Base-by-base conservation (phyloP, 1,140 invertebrate species). In the Melanaphis sacchari region DNA sequence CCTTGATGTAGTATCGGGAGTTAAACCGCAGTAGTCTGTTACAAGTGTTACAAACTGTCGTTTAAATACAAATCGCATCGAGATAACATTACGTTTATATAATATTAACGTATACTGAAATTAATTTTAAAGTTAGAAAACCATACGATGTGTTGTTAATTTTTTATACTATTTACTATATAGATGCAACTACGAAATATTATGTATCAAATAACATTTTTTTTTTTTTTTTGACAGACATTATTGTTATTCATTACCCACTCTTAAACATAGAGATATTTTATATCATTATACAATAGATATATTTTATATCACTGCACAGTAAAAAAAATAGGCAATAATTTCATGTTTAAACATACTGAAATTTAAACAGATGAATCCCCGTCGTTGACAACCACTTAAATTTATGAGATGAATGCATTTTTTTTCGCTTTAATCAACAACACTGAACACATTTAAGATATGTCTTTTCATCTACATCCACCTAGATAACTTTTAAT, bases 91-190 rank as follows among this genome's bases (percentile, higher is more conserved):
- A 66, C 2, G 41, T 11, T 15, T 31, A 59, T 66, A n/a, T n/a
- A 9, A 66, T 66, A 18, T 24, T 15, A 38, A 52, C 43, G 46
- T 41, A 93, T 18, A 49, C 81, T 15, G 26, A 82, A 54, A 52
- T 93, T 85, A 26, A 92, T 84, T 92, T 92, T 84, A 52, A n/a
- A 76, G 36, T 92, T 82, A 82, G 84, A 38, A 22, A 82, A 92
- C 91, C 91, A 49, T 52, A 22, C 66, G 49, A 76, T 92, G 40
- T 49, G 36, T 49, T 49, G 46, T 49, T 49, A 49, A 18, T 18
- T 38, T 36, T 8, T 92, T 87, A 24, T 31, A 31, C 26, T 88
- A 49, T 88, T 76, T 76, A 15, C 15, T 66, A 66, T 84, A 82
- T 43, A 46, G 90, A 82, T 66, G 36, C 15, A n/a, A 76, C 59